A percentile compares a stretch with the other conserved stretches of the same genome.
phyloP scores from a whole-genome alignment of 2,888 invertebrate species.

The Drosophila neonasuta region DNA sequence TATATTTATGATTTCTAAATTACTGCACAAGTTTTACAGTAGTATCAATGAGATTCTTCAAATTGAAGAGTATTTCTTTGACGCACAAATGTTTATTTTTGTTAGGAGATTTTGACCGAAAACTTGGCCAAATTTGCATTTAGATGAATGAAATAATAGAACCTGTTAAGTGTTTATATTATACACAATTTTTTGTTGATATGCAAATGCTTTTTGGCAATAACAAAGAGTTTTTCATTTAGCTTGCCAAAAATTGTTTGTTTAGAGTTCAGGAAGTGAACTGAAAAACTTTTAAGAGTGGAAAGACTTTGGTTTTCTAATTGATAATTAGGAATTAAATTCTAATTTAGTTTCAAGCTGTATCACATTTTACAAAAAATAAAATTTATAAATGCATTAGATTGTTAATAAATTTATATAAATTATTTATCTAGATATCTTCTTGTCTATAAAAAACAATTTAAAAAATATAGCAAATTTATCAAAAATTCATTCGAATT shows the following conservation, averaged over 20 bases:
- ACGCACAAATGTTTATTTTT: not conserved
- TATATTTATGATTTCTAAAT: too few species aligned
- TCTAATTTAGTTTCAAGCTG: too few species aligned
- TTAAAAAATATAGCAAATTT: too few species aligned
- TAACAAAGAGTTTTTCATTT: not conserved
- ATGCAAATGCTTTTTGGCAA: not conserved
- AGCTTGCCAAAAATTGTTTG: not conserved
- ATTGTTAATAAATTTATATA: too few species aligned
- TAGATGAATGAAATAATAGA: not conserved
- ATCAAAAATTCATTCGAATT: too few species aligned
- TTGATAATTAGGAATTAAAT: too few species aligned
- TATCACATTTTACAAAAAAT: too few species aligned
- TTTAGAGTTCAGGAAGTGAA: not conserved
- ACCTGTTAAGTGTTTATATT: not conserved
- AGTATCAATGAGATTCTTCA: not conserved
- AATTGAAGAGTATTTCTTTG: not conserved
- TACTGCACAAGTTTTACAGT: too few species aligned
- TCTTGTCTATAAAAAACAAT: too few species aligned
- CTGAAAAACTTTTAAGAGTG: not conserved
- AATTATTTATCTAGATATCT: too few species aligned
- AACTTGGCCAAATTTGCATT: slow-evolving; percentile 1
- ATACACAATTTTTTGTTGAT: not conserved
- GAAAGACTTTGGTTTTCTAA: too few species aligned
- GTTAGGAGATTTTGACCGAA: not conserved
- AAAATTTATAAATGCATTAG: too few species aligned